Base-by-base conservation (phyloP, 2,888 invertebrate species). In the Neoitamus cyanurus region DNA sequence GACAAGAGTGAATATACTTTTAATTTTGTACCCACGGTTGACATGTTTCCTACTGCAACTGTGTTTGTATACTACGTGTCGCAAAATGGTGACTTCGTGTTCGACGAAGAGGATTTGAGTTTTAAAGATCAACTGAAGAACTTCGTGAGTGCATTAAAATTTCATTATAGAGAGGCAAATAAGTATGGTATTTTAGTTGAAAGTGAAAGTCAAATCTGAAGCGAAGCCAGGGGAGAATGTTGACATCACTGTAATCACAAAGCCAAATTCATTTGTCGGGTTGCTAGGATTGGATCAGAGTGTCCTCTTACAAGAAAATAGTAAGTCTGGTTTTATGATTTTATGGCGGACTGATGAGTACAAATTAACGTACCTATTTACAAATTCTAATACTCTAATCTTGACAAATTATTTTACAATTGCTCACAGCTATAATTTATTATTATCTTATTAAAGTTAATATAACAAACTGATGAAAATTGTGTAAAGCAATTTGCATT, bases 271-370 rank as follows among this genome's bases (percentile, higher is more conserved):
- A 0, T 94, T 95, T 86, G 95, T 97, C 9, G 97, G 96, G 1
- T 90, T 98, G 30, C 91, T 97, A 86, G 98, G 96, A 0, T 94
- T 96, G 3, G 97, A 98, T 90, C 94, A 96, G 89, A 94, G 94
- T 88, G 94, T 95, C 2, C 89, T 94, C 2, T 89, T 94, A 7
- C 91, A 96, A 37, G 94, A 94, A 88, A 92, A 92, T n/a, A 95
- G 95, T 86, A 95, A 96, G 37, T 9, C 20, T 20, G 0, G 5
- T n/a, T 42, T n/a, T 31, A 5, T n/a, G n/a, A n/a, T n/a, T n/a
- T n/a, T n/a, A n/a, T n/a, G n/a, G n/a, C n/a, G n/a, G n/a, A n/a
- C n/a, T n/a, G n/a, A n/a, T n/a, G n/a, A n/a, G n/a, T n/a, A n/a
- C n/a, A n/a, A n/a, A n/a, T n/a, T n/a, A n/a, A n/a, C n/a, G n/a